Conservation (phyloP, 2,113 vertebrate genomes). For the Xerus inauris region DNA sequence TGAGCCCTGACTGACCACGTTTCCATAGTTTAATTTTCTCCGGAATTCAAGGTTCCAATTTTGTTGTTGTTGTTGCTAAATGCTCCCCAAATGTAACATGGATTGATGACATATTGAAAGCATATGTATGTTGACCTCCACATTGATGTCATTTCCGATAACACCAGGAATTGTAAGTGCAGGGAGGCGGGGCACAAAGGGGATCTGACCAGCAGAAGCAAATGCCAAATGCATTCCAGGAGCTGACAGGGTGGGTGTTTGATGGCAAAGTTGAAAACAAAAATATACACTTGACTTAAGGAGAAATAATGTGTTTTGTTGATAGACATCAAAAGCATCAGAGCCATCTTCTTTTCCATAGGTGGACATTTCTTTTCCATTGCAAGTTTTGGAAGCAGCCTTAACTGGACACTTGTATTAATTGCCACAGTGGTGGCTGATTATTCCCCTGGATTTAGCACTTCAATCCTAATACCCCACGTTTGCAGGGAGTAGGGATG, state of each 20-base stretch:
- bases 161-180: background rate
- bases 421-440: background rate
- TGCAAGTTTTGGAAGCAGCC: background rate
- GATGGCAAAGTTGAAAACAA: background rate
- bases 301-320: background rate
- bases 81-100: constrained; percentile 52
- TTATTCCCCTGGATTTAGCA: background rate
- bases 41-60: constrained; percentile 73
- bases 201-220: constrained; percentile 47
- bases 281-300: background rate
- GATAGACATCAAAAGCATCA: background rate
- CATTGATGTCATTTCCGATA: constrained; percentile 49
- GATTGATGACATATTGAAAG: constrained; percentile 71
- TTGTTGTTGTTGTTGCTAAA: constrained; percentile 65
- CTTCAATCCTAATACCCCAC: background rate
- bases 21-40: constrained; percentile 57
- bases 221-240: background rate
- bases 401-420: background rate
- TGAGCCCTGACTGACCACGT: background rate
- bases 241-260: background rate
- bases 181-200: background rate
- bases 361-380: background rate
- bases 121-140: constrained; percentile 60
- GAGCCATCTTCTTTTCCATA: background rate
- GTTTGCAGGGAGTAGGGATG: background rate